A percentile compares a stretch with the other conserved stretches of the same genome.
These are phyloP conservation scores for Drosophila paracracens DNA, from an alignment of 2,888 invertebrate species.

Conservation along the genomic window DNA sequence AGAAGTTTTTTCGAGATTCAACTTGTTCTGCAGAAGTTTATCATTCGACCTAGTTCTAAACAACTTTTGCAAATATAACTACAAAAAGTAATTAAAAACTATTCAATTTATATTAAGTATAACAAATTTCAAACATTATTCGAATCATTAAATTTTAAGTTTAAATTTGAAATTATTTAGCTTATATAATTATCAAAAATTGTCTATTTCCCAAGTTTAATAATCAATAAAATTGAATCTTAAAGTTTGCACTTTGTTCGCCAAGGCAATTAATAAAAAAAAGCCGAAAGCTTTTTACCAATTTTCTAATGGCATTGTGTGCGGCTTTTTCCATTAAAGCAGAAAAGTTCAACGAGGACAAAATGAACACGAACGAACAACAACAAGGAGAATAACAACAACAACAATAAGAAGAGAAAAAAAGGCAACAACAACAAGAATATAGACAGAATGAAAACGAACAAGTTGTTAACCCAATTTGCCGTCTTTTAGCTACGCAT, in stretches of 20 bases:
- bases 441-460: constrained; percentile 18
- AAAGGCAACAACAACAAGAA: constrained; percentile 15
- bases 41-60: no score
- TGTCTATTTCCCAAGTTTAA: background rate
- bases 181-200: background rate
- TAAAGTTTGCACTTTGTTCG: background rate
- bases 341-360: constrained; percentile 32
- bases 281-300: constrained; percentile 26
- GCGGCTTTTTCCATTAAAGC: constrained; percentile 29
- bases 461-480: constrained; percentile 71
- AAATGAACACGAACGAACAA: constrained; percentile 7
- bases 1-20: no score
- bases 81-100: background rate
- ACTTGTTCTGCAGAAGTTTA: no score
- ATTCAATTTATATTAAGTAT: background rate
- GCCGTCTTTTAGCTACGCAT: constrained; percentile 36
- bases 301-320: constrained; percentile 55
- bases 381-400: constrained; percentile 20
- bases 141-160: no score
- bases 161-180: background rate
- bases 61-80: background rate
- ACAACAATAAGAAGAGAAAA: constrained; percentile 3
- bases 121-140: background rate
- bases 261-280: constrained; percentile 39
- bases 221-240: background rate